A percentile compares a stretch with the other conserved stretches of the same genome.
Conservation (phyloP, 2,888 invertebrate genomes). For the Aspidiotus destructor region DNA sequence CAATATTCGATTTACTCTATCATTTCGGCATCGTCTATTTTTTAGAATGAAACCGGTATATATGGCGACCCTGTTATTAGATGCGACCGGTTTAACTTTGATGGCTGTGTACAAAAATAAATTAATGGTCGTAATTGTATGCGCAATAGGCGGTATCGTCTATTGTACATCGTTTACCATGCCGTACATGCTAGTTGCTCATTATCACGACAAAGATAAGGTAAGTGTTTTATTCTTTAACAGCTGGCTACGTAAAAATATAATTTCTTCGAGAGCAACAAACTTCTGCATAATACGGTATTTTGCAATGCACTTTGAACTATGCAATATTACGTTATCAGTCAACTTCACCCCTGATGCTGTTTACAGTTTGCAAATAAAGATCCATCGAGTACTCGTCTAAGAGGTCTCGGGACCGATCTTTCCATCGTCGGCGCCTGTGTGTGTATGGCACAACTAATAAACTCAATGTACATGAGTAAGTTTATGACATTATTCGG, state of each 20-base stretch:
- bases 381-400: constrained; percentile 48
- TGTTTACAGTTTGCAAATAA: constrained; percentile 49
- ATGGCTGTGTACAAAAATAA: constrained; percentile 70
- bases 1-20: no score
- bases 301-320: no score
- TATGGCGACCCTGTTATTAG: constrained; percentile 76
- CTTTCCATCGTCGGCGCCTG: constrained; percentile 89
- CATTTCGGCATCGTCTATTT: no score
- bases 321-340: no score
- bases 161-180: constrained; percentile 95
- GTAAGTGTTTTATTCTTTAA: constrained; percentile 48
- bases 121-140: constrained; percentile 75
- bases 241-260: no score
- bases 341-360: no score
- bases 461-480: constrained; percentile 78
- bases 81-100: constrained; percentile 76
- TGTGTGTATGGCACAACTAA: constrained; percentile 90
- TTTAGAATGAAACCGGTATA: constrained; percentile 76
- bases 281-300: no score
- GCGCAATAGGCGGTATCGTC: constrained; percentile 92
- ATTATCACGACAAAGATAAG: constrained; percentile 83
- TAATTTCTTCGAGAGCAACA: no score
- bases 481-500: constrained; percentile 68
- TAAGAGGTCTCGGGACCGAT: constrained; percentile 86
- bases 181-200: constrained; percentile 88